A percentile compares a stretch with the other conserved stretches of the same genome.
These are phyloP conservation scores for Falco cherrug DNA, from an alignment of 2,797 vertebrate genomes.

Conservation along the genomic window DNA sequence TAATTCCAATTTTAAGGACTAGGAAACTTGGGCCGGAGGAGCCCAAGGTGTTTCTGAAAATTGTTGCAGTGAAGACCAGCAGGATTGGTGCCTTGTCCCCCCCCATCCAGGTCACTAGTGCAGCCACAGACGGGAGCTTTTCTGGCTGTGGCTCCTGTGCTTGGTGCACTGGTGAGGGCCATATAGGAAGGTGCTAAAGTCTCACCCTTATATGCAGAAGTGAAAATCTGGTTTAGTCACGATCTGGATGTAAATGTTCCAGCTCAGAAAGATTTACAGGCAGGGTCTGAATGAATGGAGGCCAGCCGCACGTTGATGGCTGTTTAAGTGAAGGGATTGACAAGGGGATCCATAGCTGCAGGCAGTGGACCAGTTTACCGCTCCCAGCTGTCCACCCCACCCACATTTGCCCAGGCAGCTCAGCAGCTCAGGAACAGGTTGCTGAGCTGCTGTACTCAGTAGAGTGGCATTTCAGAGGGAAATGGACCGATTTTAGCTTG, in stretches of 20 bases:
- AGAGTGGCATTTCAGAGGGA: neutral
- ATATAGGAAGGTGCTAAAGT: neutral
- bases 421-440: neutral
- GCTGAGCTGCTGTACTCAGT: neutral
- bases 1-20: neutral
- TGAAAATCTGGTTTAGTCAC: neutral
- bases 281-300: neutral
- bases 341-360: neutral
- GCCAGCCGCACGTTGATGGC: neutral
- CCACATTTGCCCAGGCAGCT: neutral
- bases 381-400: neutral
- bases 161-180: fast-evolving
- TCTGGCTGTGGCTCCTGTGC: neutral
- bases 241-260: fast-evolving
- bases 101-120: fast-evolving
- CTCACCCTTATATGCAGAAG: neutral
- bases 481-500: neutral
- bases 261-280: neutral
- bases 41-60: neutral
- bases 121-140: neutral
- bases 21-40: neutral
- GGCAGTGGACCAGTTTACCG: neutral
- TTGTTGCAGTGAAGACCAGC: neutral
- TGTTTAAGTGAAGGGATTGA: neutral
- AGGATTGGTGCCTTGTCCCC: neutral